phyloP scores from a whole-genome alignment of 2,888 invertebrate species.

The Pediacus dermestoides region DNA sequence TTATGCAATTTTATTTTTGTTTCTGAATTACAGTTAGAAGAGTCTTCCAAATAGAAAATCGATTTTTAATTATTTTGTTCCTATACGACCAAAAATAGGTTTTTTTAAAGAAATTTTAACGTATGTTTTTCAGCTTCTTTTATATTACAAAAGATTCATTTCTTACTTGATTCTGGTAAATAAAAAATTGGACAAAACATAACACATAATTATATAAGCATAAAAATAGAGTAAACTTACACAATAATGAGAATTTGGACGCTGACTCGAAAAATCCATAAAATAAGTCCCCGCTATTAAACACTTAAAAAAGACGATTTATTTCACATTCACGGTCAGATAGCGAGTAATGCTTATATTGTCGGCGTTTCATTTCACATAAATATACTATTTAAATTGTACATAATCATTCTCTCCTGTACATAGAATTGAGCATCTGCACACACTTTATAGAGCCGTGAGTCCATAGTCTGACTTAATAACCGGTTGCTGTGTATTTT shows the following conservation, averaged over 20 bases:
- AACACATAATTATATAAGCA: constrained; percentile 10
- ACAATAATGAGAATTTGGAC: constrained; percentile 31
- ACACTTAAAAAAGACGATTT: constrained; percentile 23
- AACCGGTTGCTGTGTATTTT: constrained; percentile 56
- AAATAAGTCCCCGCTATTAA: constrained; percentile 20
- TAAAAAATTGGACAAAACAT: no score
- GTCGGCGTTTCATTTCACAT: constrained; percentile 39
- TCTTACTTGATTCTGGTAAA: no score
- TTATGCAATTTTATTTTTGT: no score
- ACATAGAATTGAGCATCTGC: constrained; percentile 15
- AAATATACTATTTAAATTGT: constrained; percentile 21
- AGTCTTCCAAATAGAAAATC: no score
- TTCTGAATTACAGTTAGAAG: no score
- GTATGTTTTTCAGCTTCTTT: no score
- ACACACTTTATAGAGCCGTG: constrained; percentile 63
- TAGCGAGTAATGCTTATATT: constrained; percentile 35
- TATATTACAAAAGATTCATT: no score
- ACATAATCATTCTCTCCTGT: constrained; percentile 17
- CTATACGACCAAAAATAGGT: no score
- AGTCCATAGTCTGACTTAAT: constrained; percentile 87
- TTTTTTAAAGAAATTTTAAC: no score
- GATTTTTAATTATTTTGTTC: no score
- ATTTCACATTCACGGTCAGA: constrained; percentile 19
- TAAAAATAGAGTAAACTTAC: constrained; percentile 28
- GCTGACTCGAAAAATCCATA: constrained; percentile 28